Evolutionary conservation across 2,888 invertebrate species (phyloP).

Genomic region (Cinara cedri): DNA sequence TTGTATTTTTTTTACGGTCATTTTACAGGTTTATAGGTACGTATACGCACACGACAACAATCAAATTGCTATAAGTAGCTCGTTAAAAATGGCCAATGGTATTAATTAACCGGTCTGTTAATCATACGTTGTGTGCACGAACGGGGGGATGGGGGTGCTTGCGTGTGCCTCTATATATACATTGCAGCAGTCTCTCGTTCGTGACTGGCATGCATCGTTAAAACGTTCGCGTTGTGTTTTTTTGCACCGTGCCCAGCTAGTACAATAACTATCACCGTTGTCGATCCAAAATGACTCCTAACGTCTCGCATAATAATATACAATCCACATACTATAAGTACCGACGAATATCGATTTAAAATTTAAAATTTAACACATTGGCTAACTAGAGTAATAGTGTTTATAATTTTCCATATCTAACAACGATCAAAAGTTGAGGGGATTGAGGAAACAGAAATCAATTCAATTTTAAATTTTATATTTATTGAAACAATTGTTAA

Average conservation of each 20-base stretch:
- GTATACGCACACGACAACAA: not conserved
- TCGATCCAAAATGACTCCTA: slow-evolving; percentile 8
- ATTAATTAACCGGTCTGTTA: slow-evolving; percentile 46
- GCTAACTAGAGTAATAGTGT: too few relatives aligned
- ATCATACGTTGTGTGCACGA: slow-evolving; percentile 24
- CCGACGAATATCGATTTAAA: not conserved
- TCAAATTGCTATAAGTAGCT: slow-evolving; percentile 15
- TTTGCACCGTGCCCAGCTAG: not conserved
- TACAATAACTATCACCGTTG: not conserved
- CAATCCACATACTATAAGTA: not conserved
- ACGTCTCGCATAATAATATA: not conserved
- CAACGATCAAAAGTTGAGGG: too few relatives aligned
- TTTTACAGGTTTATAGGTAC: not conserved
- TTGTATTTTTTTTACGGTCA: not conserved
- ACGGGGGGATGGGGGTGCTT: not conserved
- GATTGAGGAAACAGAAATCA: too few relatives aligned
- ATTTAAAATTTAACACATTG: too few relatives aligned
- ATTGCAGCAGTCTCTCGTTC: not conserved
- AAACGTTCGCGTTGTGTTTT: slow-evolving; percentile 22
- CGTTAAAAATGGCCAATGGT: slow-evolving; percentile 18
- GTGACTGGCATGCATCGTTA: slow-evolving; percentile 35
- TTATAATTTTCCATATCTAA: too few relatives aligned
- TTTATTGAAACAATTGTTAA: too few relatives aligned
- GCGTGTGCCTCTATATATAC: not conserved
- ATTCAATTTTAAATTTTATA: too few relatives aligned